phyloP scores from a whole-genome alignment of 2,888 invertebrate species.

The Rhingia campestris region DNA sequence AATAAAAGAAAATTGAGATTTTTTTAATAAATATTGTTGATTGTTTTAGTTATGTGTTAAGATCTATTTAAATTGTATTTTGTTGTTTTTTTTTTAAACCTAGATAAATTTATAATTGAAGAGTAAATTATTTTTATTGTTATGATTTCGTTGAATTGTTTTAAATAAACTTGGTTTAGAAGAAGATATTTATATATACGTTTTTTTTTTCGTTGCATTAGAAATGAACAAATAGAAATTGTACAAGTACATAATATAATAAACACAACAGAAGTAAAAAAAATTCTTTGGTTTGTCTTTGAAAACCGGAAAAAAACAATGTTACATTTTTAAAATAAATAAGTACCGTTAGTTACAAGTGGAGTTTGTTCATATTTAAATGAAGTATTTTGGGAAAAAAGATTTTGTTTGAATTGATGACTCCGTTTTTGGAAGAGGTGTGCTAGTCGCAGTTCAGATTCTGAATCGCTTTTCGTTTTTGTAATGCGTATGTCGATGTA shows the following conservation, averaged over 20 bases:
- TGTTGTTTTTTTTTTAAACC: constrained; percentile 68
- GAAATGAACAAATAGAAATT: not conserved
- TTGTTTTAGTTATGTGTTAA: constrained; percentile 63
- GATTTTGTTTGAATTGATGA: not conserved
- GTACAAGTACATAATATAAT: constrained; percentile 25
- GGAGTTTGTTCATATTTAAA: constrained; percentile 18
- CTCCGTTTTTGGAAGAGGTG: not conserved
- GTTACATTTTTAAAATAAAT: constrained; percentile 53
- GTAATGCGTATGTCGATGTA: no score
- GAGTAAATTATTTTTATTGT: constrained; percentile 74
- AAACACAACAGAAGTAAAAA: not conserved
- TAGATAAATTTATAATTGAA: constrained; percentile 68
- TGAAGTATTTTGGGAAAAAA: no score
- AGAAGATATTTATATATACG: constrained; percentile 7
- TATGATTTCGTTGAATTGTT: constrained; percentile 75
- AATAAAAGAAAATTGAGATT: constrained; percentile 67
- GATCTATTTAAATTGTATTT: constrained; percentile 68
- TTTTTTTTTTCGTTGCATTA: constrained; percentile 22
- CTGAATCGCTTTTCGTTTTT: no score
- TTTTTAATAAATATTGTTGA: constrained; percentile 65
- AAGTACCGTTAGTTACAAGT: constrained; percentile 45
- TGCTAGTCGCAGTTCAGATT: no score
- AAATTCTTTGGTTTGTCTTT: constrained; percentile 43
- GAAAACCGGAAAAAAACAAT: constrained; percentile 38
- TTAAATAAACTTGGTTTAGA: constrained; percentile 72